A percentile compares a stretch with the other conserved stretches of the same genome.
Evolutionary conservation across 1,140 invertebrate species (phyloP).

Genomic region (Euborellia annulipes): DNA sequence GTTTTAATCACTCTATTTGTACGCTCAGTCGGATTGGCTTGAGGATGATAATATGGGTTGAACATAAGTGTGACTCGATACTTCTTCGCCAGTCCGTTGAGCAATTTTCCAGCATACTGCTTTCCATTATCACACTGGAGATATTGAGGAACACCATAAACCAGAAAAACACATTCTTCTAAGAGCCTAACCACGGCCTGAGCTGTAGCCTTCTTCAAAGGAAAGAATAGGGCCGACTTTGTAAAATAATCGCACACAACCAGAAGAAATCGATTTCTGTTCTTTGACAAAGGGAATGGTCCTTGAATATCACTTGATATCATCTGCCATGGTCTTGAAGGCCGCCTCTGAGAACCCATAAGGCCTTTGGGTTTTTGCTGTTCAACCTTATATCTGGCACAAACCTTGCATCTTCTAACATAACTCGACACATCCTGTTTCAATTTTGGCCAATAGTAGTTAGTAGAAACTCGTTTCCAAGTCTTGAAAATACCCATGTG

Average conservation of each 20-base stretch:
- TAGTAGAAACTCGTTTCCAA: not conserved
- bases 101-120: conserved; percentile 2
- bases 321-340: conserved; percentile 20
- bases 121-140: conserved; percentile 7
- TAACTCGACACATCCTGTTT: conserved; percentile 15
- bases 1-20: conserved; percentile 13
- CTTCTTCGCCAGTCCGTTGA: not conserved
- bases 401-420: conserved; percentile 16
- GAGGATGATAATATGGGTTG: conserved; percentile 11
- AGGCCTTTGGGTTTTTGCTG: conserved; percentile 18
- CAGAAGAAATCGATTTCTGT: conserved; percentile 22
- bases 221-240: conserved; percentile 17
- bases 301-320: conserved; percentile 27
- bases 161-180: conserved; percentile 12
- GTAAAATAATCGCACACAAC: conserved; percentile 26
- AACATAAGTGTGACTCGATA: not conserved
- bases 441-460: conserved; percentile 18
- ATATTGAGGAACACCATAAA: conserved; percentile 7
- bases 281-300: conserved; percentile 22
- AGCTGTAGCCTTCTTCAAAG: not conserved
- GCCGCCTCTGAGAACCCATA: conserved; percentile 18
- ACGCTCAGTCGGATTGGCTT: conserved; percentile 12
- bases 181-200: conserved; percentile 2
- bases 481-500: not conserved
- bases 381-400: conserved; percentile 19